These are phyloP conservation scores for Marmota flaviventris DNA, from an alignment of 2,113 vertebrate species.

Conservation along the genomic window DNA sequence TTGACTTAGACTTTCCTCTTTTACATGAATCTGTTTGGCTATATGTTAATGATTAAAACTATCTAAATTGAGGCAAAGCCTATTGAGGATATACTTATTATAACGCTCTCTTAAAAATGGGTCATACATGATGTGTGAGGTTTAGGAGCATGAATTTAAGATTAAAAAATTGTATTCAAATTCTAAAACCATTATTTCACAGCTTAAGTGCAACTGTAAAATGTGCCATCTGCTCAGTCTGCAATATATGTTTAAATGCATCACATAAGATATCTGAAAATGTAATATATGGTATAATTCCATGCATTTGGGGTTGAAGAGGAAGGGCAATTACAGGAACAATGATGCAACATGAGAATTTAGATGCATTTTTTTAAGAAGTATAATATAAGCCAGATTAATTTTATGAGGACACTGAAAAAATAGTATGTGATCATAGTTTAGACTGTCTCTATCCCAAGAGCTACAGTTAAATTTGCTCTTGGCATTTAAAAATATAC, in stretches of 20 bases:
- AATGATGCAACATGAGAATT: background rate
- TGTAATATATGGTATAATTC: background rate
- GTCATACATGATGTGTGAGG: constrained; percentile 19
- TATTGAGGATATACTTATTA: background rate
- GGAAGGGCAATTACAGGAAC: background rate
- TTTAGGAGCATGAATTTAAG: constrained; percentile 15
- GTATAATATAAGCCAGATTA: background rate
- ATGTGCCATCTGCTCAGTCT: constrained; percentile 64
- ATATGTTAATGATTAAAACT: background rate
- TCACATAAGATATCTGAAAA: background rate
- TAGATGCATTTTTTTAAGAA: background rate
- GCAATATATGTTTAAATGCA: background rate
- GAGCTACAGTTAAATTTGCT: constrained; percentile 55
- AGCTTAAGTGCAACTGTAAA: constrained; percentile 64
- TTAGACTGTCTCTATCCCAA: background rate
- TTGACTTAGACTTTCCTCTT: background rate
- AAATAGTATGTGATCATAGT: background rate
- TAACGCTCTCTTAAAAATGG: background rate
- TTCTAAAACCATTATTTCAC: constrained; percentile 61
- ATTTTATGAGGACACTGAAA: background rate
- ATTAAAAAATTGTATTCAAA: constrained; percentile 62
- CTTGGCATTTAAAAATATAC: constrained; percentile 63
- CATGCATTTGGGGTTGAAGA: background rate
- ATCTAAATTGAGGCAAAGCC: background rate
- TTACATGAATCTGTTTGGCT: background rate